These are phyloP conservation scores for Oceanodroma leucorhoa DNA, from an alignment of 2,797 vertebrate species.

Conservation along the genomic window DNA sequence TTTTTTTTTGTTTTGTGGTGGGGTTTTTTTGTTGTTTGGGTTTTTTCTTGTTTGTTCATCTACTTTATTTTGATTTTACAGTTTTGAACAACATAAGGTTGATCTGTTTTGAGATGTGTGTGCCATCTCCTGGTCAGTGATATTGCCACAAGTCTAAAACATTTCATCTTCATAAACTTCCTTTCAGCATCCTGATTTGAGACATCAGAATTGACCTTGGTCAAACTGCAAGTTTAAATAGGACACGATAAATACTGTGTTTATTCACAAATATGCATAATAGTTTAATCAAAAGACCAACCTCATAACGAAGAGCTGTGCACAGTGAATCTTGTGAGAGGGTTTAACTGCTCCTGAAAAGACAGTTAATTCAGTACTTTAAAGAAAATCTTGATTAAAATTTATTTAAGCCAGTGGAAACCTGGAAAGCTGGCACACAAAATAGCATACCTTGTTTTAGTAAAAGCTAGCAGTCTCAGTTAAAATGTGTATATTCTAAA, in stretches of 20 bases:
- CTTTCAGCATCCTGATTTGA: not conserved
- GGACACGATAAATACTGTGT: not conserved
- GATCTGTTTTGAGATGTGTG: not conserved
- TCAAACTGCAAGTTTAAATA: not conserved
- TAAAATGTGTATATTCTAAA: not conserved
- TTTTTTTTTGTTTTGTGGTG: too few relatives aligned
- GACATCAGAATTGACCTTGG: not conserved
- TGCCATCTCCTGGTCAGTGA: not conserved
- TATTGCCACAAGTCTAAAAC: not conserved
- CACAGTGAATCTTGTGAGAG: not conserved
- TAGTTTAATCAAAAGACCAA: not conserved
- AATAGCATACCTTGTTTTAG: not conserved
- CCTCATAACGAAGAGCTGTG: not conserved
- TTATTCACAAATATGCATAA: not conserved
- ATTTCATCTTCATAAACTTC: not conserved
- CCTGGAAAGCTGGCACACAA: not conserved
- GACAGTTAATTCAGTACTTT: not conserved
- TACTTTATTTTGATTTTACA: not conserved
- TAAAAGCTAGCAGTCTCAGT: not conserved
- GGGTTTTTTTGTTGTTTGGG: fast-evolving
- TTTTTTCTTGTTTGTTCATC: not conserved
- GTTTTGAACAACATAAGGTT: not conserved
- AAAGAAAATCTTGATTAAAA: not conserved
- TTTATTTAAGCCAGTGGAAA: not conserved
- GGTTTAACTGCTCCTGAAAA: not conserved